Conservation (phyloP, 1,140 invertebrate genomes). For the Cheumatopsyche charites region DNA sequence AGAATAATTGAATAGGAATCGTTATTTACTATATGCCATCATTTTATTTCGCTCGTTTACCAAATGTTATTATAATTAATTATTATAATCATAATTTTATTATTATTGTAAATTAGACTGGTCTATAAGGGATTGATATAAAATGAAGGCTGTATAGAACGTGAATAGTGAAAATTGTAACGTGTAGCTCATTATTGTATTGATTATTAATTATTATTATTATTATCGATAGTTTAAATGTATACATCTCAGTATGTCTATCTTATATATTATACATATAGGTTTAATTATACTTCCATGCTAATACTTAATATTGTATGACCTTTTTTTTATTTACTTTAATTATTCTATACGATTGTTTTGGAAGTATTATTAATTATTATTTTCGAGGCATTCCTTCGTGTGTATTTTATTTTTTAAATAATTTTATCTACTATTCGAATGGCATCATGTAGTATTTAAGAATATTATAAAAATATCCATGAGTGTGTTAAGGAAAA, state of each 20-base stretch:
- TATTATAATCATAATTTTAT: constrained; percentile 29
- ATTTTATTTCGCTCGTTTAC: constrained; percentile 39
- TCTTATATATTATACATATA: no score
- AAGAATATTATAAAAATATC: no score
- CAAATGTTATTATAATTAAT: constrained; percentile 37
- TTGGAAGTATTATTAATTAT: no score
- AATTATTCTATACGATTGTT: background rate
- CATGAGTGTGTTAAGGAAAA: constrained; percentile 28
- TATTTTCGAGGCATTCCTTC: constrained; percentile 43
- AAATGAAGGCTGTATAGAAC: constrained; percentile 48
- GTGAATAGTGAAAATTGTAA: constrained; percentile 44
- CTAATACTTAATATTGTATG: background rate
- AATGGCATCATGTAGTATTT: constrained; percentile 39
- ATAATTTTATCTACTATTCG: constrained; percentile 25
- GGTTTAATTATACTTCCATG: constrained; percentile 31
- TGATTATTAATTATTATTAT: constrained; percentile 25
- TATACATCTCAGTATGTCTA: constrained; percentile 9
- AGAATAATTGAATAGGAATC: constrained; percentile 27
- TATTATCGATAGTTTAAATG: constrained; percentile 30
- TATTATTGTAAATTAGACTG: constrained; percentile 47
- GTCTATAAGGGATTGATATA: constrained; percentile 48
- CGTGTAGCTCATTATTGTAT: constrained; percentile 31
- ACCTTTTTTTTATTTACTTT: background rate
- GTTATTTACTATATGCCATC: constrained; percentile 11
- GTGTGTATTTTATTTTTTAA: constrained; percentile 25